These are phyloP conservation scores for Tenthredo livida DNA, from an alignment of 2,888 invertebrate species.

Conservation along the genomic window DNA sequence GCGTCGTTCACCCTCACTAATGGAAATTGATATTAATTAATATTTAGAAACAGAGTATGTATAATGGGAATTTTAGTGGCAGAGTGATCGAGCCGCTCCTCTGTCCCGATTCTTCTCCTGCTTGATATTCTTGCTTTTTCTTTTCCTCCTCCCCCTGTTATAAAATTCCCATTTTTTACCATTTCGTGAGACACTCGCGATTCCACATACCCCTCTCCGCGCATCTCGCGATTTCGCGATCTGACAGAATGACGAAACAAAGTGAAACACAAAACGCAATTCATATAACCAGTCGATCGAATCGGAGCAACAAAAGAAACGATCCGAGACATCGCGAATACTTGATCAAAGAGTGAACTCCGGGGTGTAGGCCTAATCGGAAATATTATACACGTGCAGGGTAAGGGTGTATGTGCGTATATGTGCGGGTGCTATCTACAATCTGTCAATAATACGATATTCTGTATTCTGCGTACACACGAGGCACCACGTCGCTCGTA, in stretches of 20 bases:
- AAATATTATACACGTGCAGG: background rate
- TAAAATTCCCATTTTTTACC: background rate
- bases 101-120: background rate
- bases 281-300: background rate
- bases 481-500: background rate
- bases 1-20: conserved; percentile 90
- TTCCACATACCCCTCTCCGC: background rate
- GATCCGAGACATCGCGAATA: background rate
- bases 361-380: background rate
- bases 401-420: background rate
- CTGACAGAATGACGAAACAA: background rate
- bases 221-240: background rate
- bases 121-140: background rate
- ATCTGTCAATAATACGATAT: background rate
- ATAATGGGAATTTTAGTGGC: background rate
- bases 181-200: background rate
- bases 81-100: background rate
- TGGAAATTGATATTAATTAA: background rate
- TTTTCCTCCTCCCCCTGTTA: background rate
- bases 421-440: background rate
- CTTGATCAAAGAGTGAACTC: background rate
- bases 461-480: background rate
- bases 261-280: background rate
- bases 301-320: background rate
- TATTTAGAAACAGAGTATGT: background rate